Conservation (phyloP, 2,113 vertebrate genomes). For the Sapayoa aenigma region DNA sequence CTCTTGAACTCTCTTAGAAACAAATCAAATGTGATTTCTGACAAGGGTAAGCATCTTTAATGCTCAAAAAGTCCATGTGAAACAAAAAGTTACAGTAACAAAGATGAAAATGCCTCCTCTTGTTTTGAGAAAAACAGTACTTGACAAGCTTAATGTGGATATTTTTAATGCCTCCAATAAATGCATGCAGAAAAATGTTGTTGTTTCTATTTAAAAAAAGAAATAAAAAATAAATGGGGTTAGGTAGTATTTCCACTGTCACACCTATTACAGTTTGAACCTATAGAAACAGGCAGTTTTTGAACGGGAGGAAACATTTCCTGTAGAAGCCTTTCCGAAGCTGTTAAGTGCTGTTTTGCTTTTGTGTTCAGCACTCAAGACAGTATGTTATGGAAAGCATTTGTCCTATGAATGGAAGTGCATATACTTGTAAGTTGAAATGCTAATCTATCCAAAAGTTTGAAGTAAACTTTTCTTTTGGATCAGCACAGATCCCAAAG, state of each 20-base stretch:
- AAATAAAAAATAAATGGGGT: neutral
- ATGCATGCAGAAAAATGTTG: constrained; percentile 52
- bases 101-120: constrained; percentile 73
- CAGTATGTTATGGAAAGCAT: neutral
- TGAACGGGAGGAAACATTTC: neutral
- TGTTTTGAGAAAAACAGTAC: constrained; percentile 66
- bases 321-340: constrained; percentile 8
- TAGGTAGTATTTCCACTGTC: constrained; percentile 34
- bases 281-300: constrained; percentile 31
- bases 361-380: constrained; percentile 40
- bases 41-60: constrained; percentile 56
- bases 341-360: constrained; percentile 4
- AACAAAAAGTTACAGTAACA: constrained; percentile 61
- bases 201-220: neutral
- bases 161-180: constrained; percentile 56
- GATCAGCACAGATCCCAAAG: constrained; percentile 52
- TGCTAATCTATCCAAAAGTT: neutral
- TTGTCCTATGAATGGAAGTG: neutral
- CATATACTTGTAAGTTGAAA: constrained; percentile 15
- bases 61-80: constrained; percentile 40
- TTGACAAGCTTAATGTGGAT: constrained; percentile 21
- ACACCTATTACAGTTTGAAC: constrained; percentile 22
- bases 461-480: constrained; percentile 15
- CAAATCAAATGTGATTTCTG: constrained; percentile 66
- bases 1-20: constrained; percentile 61